phyloP scores from a whole-genome alignment of 2,797 vertebrate species.

The Pseudochirops cupreus region DNA sequence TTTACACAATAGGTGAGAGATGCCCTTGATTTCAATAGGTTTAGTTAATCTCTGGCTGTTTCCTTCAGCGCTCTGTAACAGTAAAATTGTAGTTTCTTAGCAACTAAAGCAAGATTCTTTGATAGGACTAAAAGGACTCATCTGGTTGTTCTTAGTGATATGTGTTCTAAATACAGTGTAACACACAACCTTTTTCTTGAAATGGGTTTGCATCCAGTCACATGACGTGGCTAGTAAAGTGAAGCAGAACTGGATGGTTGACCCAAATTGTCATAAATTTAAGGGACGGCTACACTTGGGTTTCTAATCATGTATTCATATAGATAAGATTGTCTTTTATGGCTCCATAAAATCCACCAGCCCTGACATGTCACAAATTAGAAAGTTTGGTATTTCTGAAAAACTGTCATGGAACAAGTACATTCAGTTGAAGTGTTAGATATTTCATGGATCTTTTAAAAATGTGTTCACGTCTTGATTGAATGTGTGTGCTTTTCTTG shows the following conservation, averaged over 20 bases:
- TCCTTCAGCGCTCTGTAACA: conserved; percentile 78
- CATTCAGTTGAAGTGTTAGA: conserved; percentile 21
- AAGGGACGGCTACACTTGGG: conserved; percentile 52
- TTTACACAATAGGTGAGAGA: conserved; percentile 51
- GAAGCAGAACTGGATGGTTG: conserved; percentile 71
- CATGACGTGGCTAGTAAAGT: conserved; percentile 65
- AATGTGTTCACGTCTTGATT: conserved; percentile 42
- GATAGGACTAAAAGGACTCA: conserved; percentile 68
- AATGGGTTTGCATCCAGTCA: conserved; percentile 80
- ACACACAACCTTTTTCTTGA: conserved; percentile 75
- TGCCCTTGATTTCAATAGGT: conserved; percentile 67
- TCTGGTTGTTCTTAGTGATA: conserved; percentile 65
- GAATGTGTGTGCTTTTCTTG: conserved; percentile 51
- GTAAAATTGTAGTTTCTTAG: conserved; percentile 83
- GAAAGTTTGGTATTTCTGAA: background rate
- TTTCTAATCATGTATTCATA: conserved; percentile 24
- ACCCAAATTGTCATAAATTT: conserved; percentile 67
- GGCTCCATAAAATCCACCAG: conserved; percentile 34
- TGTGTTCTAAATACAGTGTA: conserved; percentile 78
- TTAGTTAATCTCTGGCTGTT: conserved; percentile 74
- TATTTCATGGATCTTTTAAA: conserved; percentile 50
- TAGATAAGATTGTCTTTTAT: conserved; percentile 57
- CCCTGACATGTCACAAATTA: background rate
- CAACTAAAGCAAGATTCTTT: conserved; percentile 78
- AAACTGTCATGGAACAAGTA: background rate